These are phyloP conservation scores for Cryptotis parvus DNA, from an alignment of 2,113 vertebrate genomes.

Conservation along the genomic window DNA sequence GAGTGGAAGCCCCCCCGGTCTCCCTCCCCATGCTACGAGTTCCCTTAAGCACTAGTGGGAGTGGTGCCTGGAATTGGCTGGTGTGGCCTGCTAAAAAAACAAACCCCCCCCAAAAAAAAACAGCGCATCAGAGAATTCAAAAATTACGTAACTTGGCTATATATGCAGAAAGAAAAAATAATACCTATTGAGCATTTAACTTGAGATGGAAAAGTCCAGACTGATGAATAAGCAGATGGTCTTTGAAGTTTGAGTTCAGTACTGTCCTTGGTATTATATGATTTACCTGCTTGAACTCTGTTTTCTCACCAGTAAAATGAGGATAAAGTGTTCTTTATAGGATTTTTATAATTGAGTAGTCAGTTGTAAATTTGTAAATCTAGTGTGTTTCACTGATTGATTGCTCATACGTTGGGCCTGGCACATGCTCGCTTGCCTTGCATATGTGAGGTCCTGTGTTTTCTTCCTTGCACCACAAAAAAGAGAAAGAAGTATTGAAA, in stretches of 20 bases:
- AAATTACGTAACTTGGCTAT: constrained; percentile 16
- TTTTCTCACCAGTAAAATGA: constrained; percentile 53
- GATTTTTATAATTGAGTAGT: constrained; percentile 4
- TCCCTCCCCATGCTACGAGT: too few relatives aligned
- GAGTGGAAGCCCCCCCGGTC: too few relatives aligned
- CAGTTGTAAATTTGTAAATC: background rate
- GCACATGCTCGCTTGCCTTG: too few relatives aligned
- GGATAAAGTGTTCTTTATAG: background rate
- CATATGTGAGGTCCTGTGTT: too few relatives aligned
- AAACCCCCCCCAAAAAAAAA: too few relatives aligned
- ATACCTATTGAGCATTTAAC: background rate
- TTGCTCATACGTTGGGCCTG: background rate
- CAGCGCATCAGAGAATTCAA: background rate
- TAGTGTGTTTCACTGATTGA: background rate
- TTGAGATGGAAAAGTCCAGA: background rate
- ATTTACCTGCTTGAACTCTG: background rate
- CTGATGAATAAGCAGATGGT: background rate
- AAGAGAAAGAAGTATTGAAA: too few relatives aligned
- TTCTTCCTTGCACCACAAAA: too few relatives aligned
- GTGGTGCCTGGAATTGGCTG: too few relatives aligned
- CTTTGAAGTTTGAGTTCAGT: background rate
- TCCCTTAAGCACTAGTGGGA: too few relatives aligned
- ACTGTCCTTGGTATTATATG: background rate
- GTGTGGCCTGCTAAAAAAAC: too few relatives aligned
- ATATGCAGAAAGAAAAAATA: background rate